Conservation (phyloP, 37 sponge, comb jelly and placozoan species). For the Cladorhizidae sp. region DNA sequence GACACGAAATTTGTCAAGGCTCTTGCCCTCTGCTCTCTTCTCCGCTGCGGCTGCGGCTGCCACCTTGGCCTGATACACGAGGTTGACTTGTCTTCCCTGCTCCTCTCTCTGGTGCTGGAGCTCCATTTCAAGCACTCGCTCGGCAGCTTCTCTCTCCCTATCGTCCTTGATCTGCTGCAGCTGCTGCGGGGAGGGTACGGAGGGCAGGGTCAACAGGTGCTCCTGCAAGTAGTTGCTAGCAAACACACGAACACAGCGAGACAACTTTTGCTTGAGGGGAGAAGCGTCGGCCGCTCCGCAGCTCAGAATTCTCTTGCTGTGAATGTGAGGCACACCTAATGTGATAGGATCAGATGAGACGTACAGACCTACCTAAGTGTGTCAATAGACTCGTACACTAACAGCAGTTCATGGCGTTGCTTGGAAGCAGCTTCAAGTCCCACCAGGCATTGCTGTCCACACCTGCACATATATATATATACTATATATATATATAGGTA, state of each 20-base stretch:
- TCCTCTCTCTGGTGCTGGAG: slow-evolving; percentile 42
- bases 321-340: background rate
- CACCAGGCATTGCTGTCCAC: slow-evolving; percentile 50
- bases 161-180: slow-evolving; percentile 44
- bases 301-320: slow-evolving; percentile 62
- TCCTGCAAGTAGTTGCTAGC: slow-evolving; percentile 75
- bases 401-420: slow-evolving; percentile 46
- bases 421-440: slow-evolving; percentile 36
- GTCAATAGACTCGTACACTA: slow-evolving; percentile 66
- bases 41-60: background rate
- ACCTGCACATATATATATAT: slow-evolving; percentile 24
- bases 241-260: slow-evolving; percentile 51
- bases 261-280: slow-evolving; percentile 22
- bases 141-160: slow-evolving; percentile 56
- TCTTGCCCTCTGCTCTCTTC: background rate
- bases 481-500: background rate
- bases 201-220: slow-evolving; percentile 64
- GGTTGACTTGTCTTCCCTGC: slow-evolving; percentile 22
- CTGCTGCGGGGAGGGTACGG: slow-evolving; percentile 65
- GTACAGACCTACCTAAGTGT: slow-evolving; percentile 44
- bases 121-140: slow-evolving; percentile 44
- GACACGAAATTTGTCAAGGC: background rate
- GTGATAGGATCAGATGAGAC: background rate
- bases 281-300: slow-evolving; percentile 32
- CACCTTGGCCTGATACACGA: background rate